phyloP scores from a whole-genome alignment of 92 coral and sea anemone genomes.

The Epizoanthus ramosus region DNA sequence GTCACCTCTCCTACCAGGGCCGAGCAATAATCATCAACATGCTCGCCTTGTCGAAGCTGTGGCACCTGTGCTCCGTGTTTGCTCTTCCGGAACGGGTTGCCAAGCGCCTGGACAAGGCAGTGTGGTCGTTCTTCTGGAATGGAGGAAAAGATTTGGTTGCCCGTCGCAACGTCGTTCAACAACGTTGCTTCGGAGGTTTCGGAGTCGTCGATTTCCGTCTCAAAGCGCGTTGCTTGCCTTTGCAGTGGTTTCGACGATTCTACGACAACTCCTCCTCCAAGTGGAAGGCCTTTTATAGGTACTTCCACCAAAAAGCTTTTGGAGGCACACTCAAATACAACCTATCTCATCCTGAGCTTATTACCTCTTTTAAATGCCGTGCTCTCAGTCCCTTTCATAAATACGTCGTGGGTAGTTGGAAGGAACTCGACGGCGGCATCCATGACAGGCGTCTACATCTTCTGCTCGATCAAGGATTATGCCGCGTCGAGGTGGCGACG shows the following conservation, averaged over 20 bases:
- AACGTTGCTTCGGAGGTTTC: conserved; percentile 30
- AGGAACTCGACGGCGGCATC: no score
- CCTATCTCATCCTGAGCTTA: background rate
- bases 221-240: conserved; percentile 23
- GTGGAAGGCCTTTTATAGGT: conserved; percentile 37
- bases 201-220: conserved; percentile 39
- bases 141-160: conserved; percentile 33
- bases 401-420: no score
- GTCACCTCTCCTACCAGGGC: conserved; percentile 51
- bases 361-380: no score
- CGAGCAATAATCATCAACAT: conserved; percentile 36
- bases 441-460: no score
- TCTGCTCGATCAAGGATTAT: no score
- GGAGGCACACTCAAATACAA: conserved; percentile 26
- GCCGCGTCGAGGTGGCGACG: no score
- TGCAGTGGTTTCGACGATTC: conserved; percentile 33
- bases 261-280: conserved; percentile 14
- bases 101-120: conserved; percentile 5
- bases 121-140: conserved; percentile 46
- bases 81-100: conserved; percentile 14
- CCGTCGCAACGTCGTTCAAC: conserved; percentile 8
- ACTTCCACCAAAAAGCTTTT: conserved; percentile 29
- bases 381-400: no score
- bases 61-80: conserved; percentile 43
- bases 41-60: conserved; percentile 32